Percentiles rank a stretch among this genome's conserved stretches.
Conservation (phyloP, 2,797 vertebrate species). For the Rhabdomys pumilio region DNA sequence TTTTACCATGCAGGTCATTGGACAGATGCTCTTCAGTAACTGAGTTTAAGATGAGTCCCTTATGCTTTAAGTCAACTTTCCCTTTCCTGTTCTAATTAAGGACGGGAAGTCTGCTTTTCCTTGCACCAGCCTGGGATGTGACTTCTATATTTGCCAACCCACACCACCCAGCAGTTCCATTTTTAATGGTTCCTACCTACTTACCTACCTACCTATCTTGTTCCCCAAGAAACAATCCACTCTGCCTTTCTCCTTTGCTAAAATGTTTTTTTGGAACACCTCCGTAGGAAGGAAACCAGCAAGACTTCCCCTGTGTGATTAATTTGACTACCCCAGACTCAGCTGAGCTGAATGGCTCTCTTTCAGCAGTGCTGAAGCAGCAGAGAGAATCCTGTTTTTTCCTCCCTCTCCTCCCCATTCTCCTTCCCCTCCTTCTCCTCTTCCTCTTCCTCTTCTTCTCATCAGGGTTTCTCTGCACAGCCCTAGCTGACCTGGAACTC, state of each 20-base stretch:
- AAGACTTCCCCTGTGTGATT: background rate
- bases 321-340: background rate
- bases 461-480: background rate
- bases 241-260: background rate
- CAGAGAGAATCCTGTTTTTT: background rate
- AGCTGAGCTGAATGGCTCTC: background rate
- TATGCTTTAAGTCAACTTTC: background rate
- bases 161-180: background rate
- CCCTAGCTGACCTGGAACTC: background rate
- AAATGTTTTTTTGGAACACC: background rate
- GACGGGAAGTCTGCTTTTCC: background rate
- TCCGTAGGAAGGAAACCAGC: background rate
- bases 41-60: background rate
- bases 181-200: background rate
- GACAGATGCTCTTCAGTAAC: background rate
- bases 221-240: background rate
- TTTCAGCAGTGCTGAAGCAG: background rate
- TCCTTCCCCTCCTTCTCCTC: rapidly evolving
- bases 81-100: background rate
- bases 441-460: too few relatives aligned
- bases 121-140: background rate
- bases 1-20: background rate
- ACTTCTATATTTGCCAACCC: background rate
- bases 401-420: rapidly evolving
- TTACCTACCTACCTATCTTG: background rate